Percentiles rank a stretch among this genome's conserved stretches.
Evolutionary conservation across 2,113 vertebrate species (phyloP).

Genomic region (Odocoileus virginianus): DNA sequence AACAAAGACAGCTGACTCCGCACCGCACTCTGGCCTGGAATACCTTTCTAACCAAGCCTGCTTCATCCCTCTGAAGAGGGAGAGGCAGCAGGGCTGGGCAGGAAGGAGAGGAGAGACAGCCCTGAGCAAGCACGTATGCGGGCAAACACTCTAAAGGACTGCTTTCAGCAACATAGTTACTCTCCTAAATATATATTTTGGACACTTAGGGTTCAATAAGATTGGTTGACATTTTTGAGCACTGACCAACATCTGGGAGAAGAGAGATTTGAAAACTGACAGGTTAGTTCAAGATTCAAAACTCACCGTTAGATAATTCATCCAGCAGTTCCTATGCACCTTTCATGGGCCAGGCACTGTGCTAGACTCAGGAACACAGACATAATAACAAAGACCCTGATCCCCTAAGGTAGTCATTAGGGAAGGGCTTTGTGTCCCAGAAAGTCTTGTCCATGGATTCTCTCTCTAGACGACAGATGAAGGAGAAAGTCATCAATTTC

Average conservation of each 20-base stretch:
- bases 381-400: background rate
- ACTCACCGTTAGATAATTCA: background rate
- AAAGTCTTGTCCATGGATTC: background rate
- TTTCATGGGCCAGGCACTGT: background rate
- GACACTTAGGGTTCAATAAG: background rate
- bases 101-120: background rate
- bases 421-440: background rate
- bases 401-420: background rate
- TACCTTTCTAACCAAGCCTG: background rate
- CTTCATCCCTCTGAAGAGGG: background rate
- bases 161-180: background rate
- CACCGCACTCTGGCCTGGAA: background rate
- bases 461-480: background rate
- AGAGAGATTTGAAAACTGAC: background rate
- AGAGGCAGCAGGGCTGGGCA: background rate
- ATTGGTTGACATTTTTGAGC: background rate
- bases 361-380: background rate
- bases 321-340: background rate
- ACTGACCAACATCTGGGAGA: background rate
- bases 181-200: background rate
- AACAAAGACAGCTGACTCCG: background rate
- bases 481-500: slow-evolving; percentile 46
- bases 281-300: background rate
- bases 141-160: rapidly evolving
- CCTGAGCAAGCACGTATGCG: rapidly evolving